Conservation (phyloP, 2,888 invertebrate genomes). For the Sinodicranocentrus sp. region DNA sequence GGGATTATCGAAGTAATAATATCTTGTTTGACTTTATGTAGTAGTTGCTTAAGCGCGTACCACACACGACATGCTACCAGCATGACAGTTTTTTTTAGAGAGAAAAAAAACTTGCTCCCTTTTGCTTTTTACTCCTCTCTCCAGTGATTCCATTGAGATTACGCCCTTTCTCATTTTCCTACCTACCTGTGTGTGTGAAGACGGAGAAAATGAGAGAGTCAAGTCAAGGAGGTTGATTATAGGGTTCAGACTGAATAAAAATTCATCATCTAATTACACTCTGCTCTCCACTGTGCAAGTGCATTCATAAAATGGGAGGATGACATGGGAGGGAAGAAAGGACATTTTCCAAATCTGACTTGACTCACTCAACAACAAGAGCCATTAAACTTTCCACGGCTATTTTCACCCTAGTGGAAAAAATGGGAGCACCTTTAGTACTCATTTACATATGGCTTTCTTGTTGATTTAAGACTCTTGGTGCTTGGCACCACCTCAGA, state of each 20-base stretch:
- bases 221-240: slow-evolving; percentile 36
- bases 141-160: slow-evolving; percentile 16
- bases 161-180: slow-evolving; percentile 6
- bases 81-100: not conserved
- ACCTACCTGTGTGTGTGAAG: not conserved
- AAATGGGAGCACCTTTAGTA: not conserved
- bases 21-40: slow-evolving; percentile 50
- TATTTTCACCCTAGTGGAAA: no score
- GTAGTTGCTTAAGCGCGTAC: slow-evolving; percentile 2
- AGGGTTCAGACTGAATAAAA: slow-evolving; percentile 24
- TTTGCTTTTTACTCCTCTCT: not conserved
- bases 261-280: slow-evolving; percentile 50
- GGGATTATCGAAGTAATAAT: slow-evolving; percentile 56
- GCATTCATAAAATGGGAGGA: not conserved
- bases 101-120: not conserved
- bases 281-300: not conserved
- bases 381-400: slow-evolving; percentile 18
- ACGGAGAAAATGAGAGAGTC: not conserved
- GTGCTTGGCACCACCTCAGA: slow-evolving; percentile 36
- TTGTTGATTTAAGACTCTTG: slow-evolving; percentile 30
- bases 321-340: slow-evolving; percentile 27
- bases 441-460: not conserved
- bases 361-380: no score
- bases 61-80: slow-evolving; percentile 5
- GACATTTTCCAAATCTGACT: slow-evolving; percentile 27